phyloP scores from a whole-genome alignment of 2,888 invertebrate species.

The Eristalis tenax region DNA sequence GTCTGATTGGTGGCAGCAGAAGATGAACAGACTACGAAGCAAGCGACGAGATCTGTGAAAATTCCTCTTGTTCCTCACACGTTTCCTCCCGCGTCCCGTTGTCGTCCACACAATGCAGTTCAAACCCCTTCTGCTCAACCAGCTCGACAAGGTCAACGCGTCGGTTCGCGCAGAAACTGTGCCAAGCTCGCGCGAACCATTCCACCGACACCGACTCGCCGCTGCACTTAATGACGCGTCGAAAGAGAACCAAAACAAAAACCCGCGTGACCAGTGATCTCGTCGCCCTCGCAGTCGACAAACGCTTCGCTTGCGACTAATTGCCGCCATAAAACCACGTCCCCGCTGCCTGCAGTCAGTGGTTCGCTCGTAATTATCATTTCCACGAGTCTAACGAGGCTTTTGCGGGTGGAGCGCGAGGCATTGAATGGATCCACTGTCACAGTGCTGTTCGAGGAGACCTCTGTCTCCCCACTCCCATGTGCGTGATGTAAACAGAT shows the following conservation, averaged over 20 bases:
- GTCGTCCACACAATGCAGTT: neutral
- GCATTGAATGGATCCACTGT: no score
- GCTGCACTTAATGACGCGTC: neutral
- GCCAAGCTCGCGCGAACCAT: neutral
- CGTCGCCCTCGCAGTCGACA: conserved; percentile 4
- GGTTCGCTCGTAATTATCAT: conserved; percentile 5
- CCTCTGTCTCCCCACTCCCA: neutral
- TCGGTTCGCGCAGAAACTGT: neutral
- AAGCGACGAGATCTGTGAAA: no score
- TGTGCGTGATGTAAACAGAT: neutral
- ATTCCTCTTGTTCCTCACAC: no score
- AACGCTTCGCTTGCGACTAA: conserved; percentile 3
- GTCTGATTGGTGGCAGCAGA: no score
- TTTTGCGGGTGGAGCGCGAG: neutral
- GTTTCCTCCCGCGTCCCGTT: no score
- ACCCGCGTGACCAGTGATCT: conserved; percentile 1
- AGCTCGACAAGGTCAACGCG: neutral
- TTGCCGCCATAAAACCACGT: neutral
- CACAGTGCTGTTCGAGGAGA: no score
- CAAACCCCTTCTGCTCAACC: neutral
- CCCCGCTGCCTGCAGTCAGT: neutral
- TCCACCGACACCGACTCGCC: neutral
- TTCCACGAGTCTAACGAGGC: conserved; percentile 6
- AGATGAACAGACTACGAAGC: no score
- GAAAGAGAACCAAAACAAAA: conserved; percentile 5